Evolutionary conservation across 1,140 invertebrate species (phyloP), one percentile per base, ranked within the genome.

Genomic region (Mactra quadrangularis): DNA sequence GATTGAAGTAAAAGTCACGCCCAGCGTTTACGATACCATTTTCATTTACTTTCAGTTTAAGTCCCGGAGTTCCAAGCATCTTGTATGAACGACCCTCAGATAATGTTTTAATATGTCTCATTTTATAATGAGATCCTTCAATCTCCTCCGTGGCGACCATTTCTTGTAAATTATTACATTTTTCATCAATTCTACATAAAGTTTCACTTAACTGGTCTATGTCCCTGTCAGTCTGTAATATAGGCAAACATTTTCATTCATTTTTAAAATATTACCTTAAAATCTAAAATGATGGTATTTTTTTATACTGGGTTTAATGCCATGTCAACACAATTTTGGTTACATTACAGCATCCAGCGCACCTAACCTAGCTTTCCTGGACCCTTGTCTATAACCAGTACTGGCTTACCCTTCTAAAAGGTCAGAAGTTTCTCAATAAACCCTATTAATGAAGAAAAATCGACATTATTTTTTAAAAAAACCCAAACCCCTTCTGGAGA

Each of bases 11-110:
- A 25, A 82, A 82, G 50, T 74, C 68, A 53, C 71, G 38, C 1
- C 70, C 57, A 53, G 45, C 60, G 55, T 74, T 75, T 19, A 66
- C 38, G 31, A 70, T 82, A 22, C 79, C 79, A 82, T 82, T 82
- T 33, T 82, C 79, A 82, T 82, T 41, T 64, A 82, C 79, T 70
- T 74, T 82, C 0, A 82, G 59, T 55, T 82, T 82, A 22, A 74
- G 33, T 13, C 79, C 79, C 0, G 55, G 79, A 25, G 29, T 15
- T 35, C 79, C 79, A 22, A 82, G 68, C 68, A 74, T 74, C 29
- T 82, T 72, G 57, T 74, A 74, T 1, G 22, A 19, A 17, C 35
- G 72, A 66, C 66, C 70, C n/a, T 62, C 17, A 4, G 68, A n/a
- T 17, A 82, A 38, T 52, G 38, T 75, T 27, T 52, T 60, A 22